Base-by-base conservation (phyloP, 2,888 invertebrate species). In the Nesidiocoris tenuis region DNA sequence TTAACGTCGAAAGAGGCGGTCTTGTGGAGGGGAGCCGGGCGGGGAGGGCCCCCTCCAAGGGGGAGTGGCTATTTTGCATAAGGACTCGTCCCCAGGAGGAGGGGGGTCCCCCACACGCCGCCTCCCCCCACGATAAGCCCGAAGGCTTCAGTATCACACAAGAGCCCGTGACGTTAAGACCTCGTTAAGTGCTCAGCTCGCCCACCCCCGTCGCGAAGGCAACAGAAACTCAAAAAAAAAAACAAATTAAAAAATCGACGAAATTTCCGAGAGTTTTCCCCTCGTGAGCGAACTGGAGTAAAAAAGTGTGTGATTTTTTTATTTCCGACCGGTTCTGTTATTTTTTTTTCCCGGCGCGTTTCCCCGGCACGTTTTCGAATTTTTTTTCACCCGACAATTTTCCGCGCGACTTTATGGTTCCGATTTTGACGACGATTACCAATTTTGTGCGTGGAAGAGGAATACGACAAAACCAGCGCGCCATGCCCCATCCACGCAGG, bases 161-260 rank as follows among this genome's bases (percentile, higher is more conserved):
- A 75, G 74, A 65, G 65, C 54, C 66, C 74, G 74, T 75, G 66
- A 66, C 23, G 74, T 66, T 75, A 75, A 75, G 59, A 75, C 59
- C 74, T 66, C 57, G 56, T 66, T 66, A 75, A 18, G 68, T 61
- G 61, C 68, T 75, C 22, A 61, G 55, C 39, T 39, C 39, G 39
- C 39, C 39, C 39, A 12, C 39, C 39, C 39, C 39, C 39, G 21
- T 19, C 72, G 72, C 72, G 72, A 72, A 61, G 25, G 70, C 39
- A 39, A 39, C 39, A 39, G 12, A 39, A 39, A 39, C 39, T 39
- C 12, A 12, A 39, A 39, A 3, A 39, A n/a, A 39, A 3, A 39
- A 39, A 39, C 39, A 39, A 16, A 16, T 12, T 7, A 12, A 39
- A 39, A 39, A 39, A 7, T 12, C 39, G 39, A 3, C 39, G 39